Evolutionary conservation across 2,888 invertebrate genomes (phyloP), one percentile per base, ranked within the genome.

Genomic region (Cephus nigrinus): DNA sequence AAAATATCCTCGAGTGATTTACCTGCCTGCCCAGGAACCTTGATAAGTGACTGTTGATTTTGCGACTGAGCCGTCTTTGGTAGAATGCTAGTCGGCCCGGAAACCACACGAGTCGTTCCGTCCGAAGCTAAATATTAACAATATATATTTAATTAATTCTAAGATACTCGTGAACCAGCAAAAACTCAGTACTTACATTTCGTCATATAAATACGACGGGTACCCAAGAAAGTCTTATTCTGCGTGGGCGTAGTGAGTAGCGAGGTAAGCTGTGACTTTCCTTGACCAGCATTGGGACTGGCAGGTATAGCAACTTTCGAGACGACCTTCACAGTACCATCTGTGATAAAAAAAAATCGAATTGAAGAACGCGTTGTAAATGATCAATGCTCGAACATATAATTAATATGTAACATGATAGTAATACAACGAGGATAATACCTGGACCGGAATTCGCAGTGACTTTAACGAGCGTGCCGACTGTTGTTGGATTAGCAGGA

Each of bases 191-290:
- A 85, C 85, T 87, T 84, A 92, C 95, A 94, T 92, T 96, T 96
- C 0, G 96, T 95, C 96, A 96, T 96, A 82, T 95, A 94, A 83
- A 96, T 95, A 87, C 94, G 92, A 86, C 95, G 92, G 75, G 94
- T 93, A 75, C 94, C 95, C 72, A 95, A 93, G 35, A 95, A 93
- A 12, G 94, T 93, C 90, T 95, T 95, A 84, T 94, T 95, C 36
- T 94, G 94, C 40, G 93, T 93, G 34, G 93, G 92, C 15, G 95
- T 94, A 75, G 95, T 92, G 78, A 94, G 89, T 12, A 94, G 89
- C 1, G 95, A 95, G 4, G 95, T 95, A 55, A 96, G 91, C 15
- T 95, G 94, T 76, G 95, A 94, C 87, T 95, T 94, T 77, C 94
- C 93, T 55, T 93, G 90, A 77, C 93, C 92, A 35, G 92, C 92